Conservation (phyloP, 1,140 invertebrate species). For the Diabrotica undecimpunctata region DNA sequence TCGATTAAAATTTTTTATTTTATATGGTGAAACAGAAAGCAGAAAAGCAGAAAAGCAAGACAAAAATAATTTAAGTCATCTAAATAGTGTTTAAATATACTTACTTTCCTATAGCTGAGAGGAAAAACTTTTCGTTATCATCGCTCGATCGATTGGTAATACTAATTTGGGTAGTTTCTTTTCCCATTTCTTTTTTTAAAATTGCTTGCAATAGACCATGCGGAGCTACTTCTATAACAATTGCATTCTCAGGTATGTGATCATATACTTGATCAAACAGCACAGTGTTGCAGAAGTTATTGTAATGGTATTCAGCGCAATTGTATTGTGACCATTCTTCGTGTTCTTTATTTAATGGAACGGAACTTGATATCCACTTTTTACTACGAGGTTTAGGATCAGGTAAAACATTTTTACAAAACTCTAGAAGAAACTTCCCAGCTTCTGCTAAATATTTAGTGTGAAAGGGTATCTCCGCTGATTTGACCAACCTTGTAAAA, state of each 20-base stretch:
- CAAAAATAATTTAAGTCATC: too few relatives aligned
- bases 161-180: conserved; percentile 64
- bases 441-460: conserved; percentile 72
- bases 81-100: conserved; percentile 32
- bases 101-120: conserved; percentile 71
- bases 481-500: conserved; percentile 77
- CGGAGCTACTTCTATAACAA: conserved; percentile 77
- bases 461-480: conserved; percentile 79
- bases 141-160: conserved; percentile 68
- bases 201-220: conserved; percentile 75
- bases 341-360: conserved; percentile 72
- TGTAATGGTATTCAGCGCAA: conserved; percentile 88
- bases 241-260: conserved; percentile 72
- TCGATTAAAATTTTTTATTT: too few relatives aligned
- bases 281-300: conserved; percentile 80
- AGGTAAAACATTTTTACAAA: conserved; percentile 67
- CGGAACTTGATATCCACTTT: conserved; percentile 84
- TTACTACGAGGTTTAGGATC: conserved; percentile 64
- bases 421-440: conserved; percentile 66
- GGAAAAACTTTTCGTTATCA: conserved; percentile 66
- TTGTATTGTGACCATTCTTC: conserved; percentile 60
- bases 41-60: too few relatives aligned
- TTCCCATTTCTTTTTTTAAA: conserved; percentile 59
- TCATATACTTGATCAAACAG: conserved; percentile 78
- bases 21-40: too few relatives aligned